Percentiles rank a stretch among this genome's conserved stretches.
These are phyloP conservation scores for Trogon melanurus DNA, from an alignment of 2,113 vertebrate species.

Conservation along the genomic window DNA sequence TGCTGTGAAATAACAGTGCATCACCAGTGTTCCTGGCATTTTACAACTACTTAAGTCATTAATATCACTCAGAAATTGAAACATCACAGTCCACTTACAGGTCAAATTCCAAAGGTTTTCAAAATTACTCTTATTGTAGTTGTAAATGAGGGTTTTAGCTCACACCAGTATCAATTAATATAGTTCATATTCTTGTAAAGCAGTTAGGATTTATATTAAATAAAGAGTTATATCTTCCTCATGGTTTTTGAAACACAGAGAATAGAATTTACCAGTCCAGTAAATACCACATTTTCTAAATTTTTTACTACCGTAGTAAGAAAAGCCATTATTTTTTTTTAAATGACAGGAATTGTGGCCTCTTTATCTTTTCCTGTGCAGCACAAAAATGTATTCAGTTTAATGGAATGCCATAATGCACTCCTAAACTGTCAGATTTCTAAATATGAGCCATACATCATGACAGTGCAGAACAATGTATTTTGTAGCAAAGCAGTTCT, in stretches of 20 bases:
- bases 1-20: neutral
- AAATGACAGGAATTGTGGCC: constrained; percentile 14
- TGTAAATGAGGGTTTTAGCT: constrained; percentile 24
- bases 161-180: constrained; percentile 5
- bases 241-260: constrained; percentile 32
- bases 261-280: neutral
- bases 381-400: constrained; percentile 46
- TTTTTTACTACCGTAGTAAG: neutral
- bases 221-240: neutral
- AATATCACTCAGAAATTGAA: constrained; percentile 33
- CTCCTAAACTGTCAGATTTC: constrained; percentile 42
- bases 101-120: constrained; percentile 51
- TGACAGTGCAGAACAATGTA: constrained; percentile 40
- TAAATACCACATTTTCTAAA: constrained; percentile 23
- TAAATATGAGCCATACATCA: constrained; percentile 54
- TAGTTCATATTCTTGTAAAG: constrained; percentile 16
- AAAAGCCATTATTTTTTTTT: constrained; percentile 14
- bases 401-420: constrained; percentile 45
- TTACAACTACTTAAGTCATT: neutral
- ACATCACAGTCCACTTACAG: constrained; percentile 44
- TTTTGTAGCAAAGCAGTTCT: constrained; percentile 47
- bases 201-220: neutral
- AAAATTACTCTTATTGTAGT: neutral
- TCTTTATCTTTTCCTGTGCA: constrained; percentile 28
- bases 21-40: neutral